These are phyloP conservation scores for Thelaira solivaga DNA, from an alignment of 2,888 invertebrate genomes.

Conservation along the genomic window DNA sequence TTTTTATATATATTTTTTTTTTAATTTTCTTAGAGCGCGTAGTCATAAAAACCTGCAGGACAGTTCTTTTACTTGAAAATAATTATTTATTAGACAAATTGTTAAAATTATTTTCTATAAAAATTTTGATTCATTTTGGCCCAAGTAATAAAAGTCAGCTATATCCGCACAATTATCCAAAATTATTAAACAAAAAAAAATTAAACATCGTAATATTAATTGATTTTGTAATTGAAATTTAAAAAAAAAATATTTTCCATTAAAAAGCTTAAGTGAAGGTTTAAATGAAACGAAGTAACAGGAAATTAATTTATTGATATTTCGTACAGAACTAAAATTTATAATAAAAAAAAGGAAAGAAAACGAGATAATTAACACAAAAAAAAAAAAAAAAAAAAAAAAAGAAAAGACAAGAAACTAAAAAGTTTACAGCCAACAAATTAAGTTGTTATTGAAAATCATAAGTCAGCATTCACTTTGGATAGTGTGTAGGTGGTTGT, in stretches of 20 bases:
- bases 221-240: slow-evolving; percentile 23
- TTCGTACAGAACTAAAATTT: slow-evolving; percentile 39
- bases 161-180: slow-evolving; percentile 55
- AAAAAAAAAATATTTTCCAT: background rate
- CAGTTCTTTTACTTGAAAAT: no score
- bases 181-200: slow-evolving; percentile 26
- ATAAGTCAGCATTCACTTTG: background rate
- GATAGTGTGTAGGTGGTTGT: slow-evolving; percentile 22
- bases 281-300: slow-evolving; percentile 27
- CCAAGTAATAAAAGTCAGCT: slow-evolving; percentile 54
- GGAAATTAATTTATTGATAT: slow-evolving; percentile 57
- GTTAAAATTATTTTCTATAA: no score
- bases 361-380: no score
- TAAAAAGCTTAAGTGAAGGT: no score
- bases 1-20: background rate
- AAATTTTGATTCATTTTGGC: background rate
- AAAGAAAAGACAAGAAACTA: background rate
- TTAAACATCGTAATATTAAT: slow-evolving; percentile 28
- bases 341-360: no score
- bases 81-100: no score
- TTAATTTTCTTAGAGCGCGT: no score
- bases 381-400: no score
- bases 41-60: no score
- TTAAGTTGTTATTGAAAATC: slow-evolving; percentile 46
- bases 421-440: slow-evolving; percentile 13